phyloP scores from a whole-genome alignment of 2,797 vertebrate genomes.

The Tachyglossus aculeatus region DNA sequence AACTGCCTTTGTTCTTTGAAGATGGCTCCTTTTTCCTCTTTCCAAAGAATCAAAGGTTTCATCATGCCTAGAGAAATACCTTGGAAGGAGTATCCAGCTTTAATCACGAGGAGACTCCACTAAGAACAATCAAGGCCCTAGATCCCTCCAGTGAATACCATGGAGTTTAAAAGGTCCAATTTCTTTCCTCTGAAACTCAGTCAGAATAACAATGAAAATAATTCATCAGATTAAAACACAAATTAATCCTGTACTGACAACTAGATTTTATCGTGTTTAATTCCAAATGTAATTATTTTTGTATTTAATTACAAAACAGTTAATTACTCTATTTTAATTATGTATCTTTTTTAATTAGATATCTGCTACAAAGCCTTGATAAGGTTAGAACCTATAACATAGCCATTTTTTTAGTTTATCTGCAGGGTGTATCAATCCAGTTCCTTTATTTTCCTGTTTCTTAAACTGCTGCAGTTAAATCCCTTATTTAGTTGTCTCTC shows the following conservation, averaged over 20 bases:
- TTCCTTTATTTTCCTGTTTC: not conserved
- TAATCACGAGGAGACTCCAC: not conserved
- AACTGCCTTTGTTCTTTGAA: too few species aligned
- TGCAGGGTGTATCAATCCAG: not conserved
- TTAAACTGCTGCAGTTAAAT: not conserved
- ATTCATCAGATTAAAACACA: conserved; percentile 69
- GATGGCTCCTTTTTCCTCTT: too few species aligned
- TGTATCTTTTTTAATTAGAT: conserved; percentile 68
- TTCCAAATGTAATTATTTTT: conserved; percentile 76
- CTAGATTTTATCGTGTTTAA: conserved; percentile 67
- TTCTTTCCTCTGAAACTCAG: conserved; percentile 38
- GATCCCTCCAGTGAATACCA: not conserved
- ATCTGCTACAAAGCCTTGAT: conserved; percentile 36
- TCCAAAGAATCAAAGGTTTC: too few species aligned
- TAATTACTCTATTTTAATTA: conserved; percentile 73
- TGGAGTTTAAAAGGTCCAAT: not conserved
- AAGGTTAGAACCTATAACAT: conserved; percentile 26
- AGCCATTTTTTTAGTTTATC: conserved; percentile 39
- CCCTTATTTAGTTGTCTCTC: not conserved
- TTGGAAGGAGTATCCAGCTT: not conserved
- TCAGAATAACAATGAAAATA: conserved; percentile 61
- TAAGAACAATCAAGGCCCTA: not conserved
- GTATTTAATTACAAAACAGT: conserved; percentile 74
- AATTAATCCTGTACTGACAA: conserved; percentile 72
- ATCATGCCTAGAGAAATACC: too few species aligned